These are phyloP conservation scores for Aphrocallistes beatrix DNA, from an alignment of 37 sponge, comb jelly and placozoan species.

Conservation along the genomic window DNA sequence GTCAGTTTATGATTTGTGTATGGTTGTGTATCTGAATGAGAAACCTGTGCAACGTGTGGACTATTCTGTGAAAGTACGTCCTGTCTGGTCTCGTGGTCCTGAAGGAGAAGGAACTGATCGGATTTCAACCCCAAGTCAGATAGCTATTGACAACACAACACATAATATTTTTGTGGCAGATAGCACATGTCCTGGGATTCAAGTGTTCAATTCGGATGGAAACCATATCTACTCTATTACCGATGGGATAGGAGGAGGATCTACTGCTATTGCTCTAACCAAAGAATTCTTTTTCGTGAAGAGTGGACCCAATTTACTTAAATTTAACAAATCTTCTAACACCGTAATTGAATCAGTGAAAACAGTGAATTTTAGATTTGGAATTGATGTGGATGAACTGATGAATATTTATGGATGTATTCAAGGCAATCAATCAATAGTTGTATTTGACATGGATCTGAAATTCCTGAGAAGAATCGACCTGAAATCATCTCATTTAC, in stretches of 20 bases:
- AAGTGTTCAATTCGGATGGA: neutral
- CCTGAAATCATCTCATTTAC: neutral
- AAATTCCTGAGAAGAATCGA: slow-evolving; percentile 9
- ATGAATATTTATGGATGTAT: neutral
- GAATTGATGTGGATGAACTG: neutral
- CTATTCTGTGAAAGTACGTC: neutral
- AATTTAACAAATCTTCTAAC: neutral
- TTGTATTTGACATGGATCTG: neutral
- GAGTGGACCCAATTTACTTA: neutral
- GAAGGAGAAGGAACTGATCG: neutral
- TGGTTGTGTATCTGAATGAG: neutral
- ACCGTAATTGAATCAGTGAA: neutral
- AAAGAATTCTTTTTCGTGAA: neutral
- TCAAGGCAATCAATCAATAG: neutral
- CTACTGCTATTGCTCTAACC: neutral
- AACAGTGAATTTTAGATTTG: neutral
- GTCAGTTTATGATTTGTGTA: neutral
- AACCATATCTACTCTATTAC: neutral
- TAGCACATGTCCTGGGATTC: neutral
- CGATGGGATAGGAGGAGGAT: neutral
- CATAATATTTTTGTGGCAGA: neutral
- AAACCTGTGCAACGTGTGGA: neutral
- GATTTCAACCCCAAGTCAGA: neutral
- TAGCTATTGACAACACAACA: neutral
- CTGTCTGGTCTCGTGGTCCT: neutral